Conservation (phyloP, 2,888 invertebrate genomes). For the Neelides folsomi region DNA sequence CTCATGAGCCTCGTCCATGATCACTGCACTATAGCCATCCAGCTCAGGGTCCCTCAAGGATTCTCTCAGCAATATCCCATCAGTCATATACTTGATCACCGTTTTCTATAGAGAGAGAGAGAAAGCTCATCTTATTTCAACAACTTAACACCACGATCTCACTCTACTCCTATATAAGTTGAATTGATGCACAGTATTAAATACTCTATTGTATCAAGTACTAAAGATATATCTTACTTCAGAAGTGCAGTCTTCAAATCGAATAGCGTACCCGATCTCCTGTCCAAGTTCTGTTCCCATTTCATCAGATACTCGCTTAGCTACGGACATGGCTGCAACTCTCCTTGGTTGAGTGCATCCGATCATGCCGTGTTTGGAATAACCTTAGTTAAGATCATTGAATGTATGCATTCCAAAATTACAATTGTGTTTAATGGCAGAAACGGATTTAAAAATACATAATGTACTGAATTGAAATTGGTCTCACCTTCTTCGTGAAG, state of each 20-base stretch:
- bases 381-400: constrained; percentile 36
- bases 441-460: background rate
- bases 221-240: constrained; percentile 42
- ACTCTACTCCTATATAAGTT: no score
- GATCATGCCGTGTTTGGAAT: constrained; percentile 80
- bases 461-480: background rate
- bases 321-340: constrained; percentile 99
- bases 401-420: background rate
- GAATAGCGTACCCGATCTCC: constrained; percentile 96
- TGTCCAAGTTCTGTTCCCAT: constrained; percentile 79
- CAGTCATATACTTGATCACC: constrained; percentile 97
- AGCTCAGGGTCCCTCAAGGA: constrained; percentile 90
- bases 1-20: constrained; percentile 99
- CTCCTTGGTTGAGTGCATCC: constrained; percentile 96
- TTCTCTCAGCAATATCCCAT: constrained; percentile 92
- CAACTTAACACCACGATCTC: background rate
- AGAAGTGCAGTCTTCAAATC: constrained; percentile 97
- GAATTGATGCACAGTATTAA: background rate
- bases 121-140: no score
- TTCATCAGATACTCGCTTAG: constrained; percentile 96
- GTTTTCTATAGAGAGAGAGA: constrained; percentile 44
- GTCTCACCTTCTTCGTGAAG: constrained; percentile 77
- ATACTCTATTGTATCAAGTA: background rate
- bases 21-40: constrained; percentile 91
- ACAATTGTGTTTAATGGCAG: background rate